Conservation (phyloP, 2,797 vertebrate genomes). For the Huso huso region DNA sequence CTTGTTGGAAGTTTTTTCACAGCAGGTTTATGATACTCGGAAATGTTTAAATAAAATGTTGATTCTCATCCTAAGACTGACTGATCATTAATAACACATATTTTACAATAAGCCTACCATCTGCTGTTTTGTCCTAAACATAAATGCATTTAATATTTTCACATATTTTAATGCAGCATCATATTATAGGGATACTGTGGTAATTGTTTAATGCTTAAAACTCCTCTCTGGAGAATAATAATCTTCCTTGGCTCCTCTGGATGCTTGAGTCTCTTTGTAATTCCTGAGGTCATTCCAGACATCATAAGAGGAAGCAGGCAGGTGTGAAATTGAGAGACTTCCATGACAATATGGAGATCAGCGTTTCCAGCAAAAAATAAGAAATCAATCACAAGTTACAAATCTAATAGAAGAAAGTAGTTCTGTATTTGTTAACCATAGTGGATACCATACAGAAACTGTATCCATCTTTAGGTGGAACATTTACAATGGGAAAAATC, state of each 20-base stretch:
- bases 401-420: not conserved
- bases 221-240: constrained; percentile 1
- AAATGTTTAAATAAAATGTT: not conserved
- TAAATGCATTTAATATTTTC: not conserved
- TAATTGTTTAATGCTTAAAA: constrained; percentile 16
- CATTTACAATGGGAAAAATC: no score
- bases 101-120: not conserved
- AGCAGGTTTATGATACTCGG: not conserved
- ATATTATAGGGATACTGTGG: constrained; percentile 13
- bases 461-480: not conserved
- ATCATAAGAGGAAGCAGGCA: constrained; percentile 9
- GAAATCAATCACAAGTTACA: not conserved
- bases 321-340: constrained; percentile 1
- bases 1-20: not conserved
- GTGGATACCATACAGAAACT: not conserved
- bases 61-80: not conserved
- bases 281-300: constrained; percentile 7
- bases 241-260: not conserved
- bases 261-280: constrained; percentile 8
- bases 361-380: not conserved
- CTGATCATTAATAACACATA: not conserved
- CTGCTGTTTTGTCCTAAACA: not conserved
- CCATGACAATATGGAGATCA: constrained; percentile 3
- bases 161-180: constrained; percentile 15
- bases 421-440: not conserved